Conservation (phyloP, 1,140 invertebrate genomes). For the Eubasilissa regina region DNA sequence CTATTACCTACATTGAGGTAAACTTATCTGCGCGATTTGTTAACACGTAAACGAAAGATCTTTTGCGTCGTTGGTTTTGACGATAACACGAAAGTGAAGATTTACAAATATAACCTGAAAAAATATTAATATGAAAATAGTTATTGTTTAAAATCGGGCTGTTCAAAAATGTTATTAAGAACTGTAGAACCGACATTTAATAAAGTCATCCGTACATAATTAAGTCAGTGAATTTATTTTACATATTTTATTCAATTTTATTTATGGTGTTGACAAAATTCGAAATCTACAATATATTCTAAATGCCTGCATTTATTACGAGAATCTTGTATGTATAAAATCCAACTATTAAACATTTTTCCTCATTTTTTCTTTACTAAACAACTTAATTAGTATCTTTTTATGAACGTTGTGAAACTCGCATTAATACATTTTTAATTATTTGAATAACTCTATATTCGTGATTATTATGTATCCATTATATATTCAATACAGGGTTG, state of each 20-base stretch:
- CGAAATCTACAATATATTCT: not conserved
- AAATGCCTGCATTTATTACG: not conserved
- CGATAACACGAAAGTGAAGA: not conserved
- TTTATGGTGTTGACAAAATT: not conserved
- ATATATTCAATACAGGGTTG: no score
- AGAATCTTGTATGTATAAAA: not conserved
- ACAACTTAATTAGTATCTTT: no score
- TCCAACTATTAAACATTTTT: no score
- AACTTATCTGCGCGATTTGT: not conserved
- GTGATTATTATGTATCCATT: no score
- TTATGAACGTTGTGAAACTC: no score
- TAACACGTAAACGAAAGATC: not conserved
- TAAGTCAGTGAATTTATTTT: no score
- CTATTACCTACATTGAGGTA: not conserved
- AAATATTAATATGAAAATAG: not conserved
- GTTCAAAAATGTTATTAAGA: not conserved
- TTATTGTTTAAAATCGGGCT: not conserved
- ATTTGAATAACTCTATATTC: no score
- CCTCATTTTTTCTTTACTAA: no score
- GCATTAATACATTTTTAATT: no score
- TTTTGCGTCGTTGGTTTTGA: constrained; percentile 13
- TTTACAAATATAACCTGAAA: not conserved
- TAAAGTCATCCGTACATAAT: not conserved
- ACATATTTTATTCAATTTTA: no score
- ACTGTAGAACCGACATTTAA: not conserved